phyloP scores from a whole-genome alignment of 2,797 vertebrate genomes.

The Bufotes viridis region DNA sequence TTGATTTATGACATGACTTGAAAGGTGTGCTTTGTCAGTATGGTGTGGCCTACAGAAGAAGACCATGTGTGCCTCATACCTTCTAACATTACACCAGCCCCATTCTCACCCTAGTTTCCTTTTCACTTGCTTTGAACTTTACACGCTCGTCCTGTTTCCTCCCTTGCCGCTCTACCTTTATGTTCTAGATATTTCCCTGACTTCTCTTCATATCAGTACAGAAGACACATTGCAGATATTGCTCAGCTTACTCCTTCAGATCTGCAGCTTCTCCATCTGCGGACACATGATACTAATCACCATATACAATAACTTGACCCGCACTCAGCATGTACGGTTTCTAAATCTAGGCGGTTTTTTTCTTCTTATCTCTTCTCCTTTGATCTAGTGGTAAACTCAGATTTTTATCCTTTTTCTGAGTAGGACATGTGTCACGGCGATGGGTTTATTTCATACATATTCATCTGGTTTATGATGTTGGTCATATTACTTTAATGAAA shows the following conservation, averaged over 20 bases:
- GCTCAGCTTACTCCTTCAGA: constrained; percentile 29
- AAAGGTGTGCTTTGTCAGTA: neutral
- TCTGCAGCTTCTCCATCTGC: constrained; percentile 37
- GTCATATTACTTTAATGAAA: constrained; percentile 44
- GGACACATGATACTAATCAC: constrained; percentile 56
- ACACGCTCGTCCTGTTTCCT: constrained; percentile 8
- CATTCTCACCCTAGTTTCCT: constrained; percentile 28
- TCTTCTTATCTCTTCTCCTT: constrained; percentile 34
- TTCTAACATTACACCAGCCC: neutral
- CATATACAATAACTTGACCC: constrained; percentile 27
- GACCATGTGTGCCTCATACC: constrained; percentile 12
- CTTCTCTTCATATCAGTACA: constrained; percentile 21
- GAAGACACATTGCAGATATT: constrained; percentile 44
- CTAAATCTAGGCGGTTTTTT: constrained; percentile 6
- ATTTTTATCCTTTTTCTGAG: constrained; percentile 18
- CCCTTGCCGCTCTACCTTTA: neutral
- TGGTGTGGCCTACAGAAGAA: neutral
- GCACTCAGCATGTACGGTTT: constrained; percentile 15
- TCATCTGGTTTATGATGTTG: constrained; percentile 40
- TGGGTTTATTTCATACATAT: constrained; percentile 48
- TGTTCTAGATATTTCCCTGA: neutral
- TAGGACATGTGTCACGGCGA: constrained; percentile 42
- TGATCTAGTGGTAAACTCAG: constrained; percentile 26
- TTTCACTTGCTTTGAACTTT: constrained; percentile 32
- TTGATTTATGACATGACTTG: neutral